Evolutionary conservation across 2,888 invertebrate genomes (phyloP).

Genomic region (Embidobia sp.): DNA sequence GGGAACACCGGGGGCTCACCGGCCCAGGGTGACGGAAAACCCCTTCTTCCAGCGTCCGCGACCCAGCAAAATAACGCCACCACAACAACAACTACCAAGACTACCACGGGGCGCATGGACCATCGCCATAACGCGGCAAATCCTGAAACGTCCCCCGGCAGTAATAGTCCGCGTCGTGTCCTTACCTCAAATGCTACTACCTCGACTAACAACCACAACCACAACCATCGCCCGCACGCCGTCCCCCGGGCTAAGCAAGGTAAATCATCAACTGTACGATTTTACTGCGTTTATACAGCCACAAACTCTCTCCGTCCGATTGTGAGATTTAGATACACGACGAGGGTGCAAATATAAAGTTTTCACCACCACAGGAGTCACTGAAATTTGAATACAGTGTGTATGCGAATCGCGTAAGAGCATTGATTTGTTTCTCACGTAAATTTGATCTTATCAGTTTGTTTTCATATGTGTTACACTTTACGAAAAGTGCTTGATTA

Average conservation of each 20-base stretch:
- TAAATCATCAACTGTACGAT: constrained; percentile 69
- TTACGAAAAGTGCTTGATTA: too few relatives aligned
- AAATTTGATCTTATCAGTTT: too few relatives aligned
- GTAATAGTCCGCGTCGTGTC: constrained; percentile 69
- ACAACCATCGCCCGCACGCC: constrained; percentile 74
- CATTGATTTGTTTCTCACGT: too few relatives aligned
- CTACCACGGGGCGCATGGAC: constrained; percentile 63
- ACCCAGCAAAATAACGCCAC: constrained; percentile 71
- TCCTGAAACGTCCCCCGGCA: constrained; percentile 59
- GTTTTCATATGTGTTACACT: too few relatives aligned
- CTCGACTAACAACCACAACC: constrained; percentile 71
- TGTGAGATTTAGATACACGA: too few relatives aligned
- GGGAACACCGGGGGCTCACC: too few relatives aligned
- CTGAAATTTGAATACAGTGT: constrained; percentile 8
- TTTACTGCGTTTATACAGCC: constrained; percentile 40
- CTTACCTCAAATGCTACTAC: constrained; percentile 72
- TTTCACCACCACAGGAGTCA: too few relatives aligned
- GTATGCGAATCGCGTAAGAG: neutral
- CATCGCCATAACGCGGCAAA: constrained; percentile 67
- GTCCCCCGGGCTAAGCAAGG: constrained; percentile 76
- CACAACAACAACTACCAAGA: constrained; percentile 48
- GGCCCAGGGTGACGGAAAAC: too few relatives aligned
- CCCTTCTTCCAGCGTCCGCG: too few relatives aligned
- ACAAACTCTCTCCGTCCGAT: constrained; percentile 14
- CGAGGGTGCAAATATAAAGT: too few relatives aligned